Base-by-base conservation (phyloP, 37 sponge, comb jelly and placozoan genomes). In the Lycopodina hypogea region DNA sequence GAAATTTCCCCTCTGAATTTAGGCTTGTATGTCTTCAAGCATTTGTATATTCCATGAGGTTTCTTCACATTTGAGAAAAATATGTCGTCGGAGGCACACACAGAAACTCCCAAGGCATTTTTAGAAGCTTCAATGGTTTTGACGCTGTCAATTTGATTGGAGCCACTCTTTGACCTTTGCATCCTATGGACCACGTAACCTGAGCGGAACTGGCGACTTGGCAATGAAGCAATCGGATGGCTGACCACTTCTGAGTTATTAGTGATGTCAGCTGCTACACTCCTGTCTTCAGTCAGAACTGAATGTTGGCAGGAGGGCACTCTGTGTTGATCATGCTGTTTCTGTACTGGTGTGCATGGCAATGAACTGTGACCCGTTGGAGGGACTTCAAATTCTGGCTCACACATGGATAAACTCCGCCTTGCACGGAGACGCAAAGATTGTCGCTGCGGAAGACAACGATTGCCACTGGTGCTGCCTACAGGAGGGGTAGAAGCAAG, bases 281-380 rank as follows among this genome's bases (percentile, higher is more conserved):
- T 59, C 40, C 19, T 38, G 22, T 82, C 67, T 12, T 37, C 76
- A 22, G 42, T 68, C 45, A 75, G 14, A 11, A 77, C 72, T 41
- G 85, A 78, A 40, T 84, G 78, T 60, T 70, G 71, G 78, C 77
- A 84, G 29, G 85, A 84, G 56, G 21, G 8, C 8, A 53, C 58
- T 26, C 85, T 41, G 12, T 57, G 80, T 40, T 73, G 32, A 40
- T 42, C 24, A 64, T 15, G 84, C 73, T 67, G 76, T 82, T 22
- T 4, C 48, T 81, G 79, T 56, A 45, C 8, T 45, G 48, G 48
- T 81, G 72, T 19, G 75, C 12, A 38, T 88, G 82, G n/a, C 40
- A 38, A 6, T 83, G 79, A 19, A 88, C 15, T 78, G 82, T 77
- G 75, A 35, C 77, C 79, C 78, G 83, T 37, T n/a, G 68, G 34